Conservation (phyloP, 2,888 invertebrate species). For the Clitarchus hookeri region DNA sequence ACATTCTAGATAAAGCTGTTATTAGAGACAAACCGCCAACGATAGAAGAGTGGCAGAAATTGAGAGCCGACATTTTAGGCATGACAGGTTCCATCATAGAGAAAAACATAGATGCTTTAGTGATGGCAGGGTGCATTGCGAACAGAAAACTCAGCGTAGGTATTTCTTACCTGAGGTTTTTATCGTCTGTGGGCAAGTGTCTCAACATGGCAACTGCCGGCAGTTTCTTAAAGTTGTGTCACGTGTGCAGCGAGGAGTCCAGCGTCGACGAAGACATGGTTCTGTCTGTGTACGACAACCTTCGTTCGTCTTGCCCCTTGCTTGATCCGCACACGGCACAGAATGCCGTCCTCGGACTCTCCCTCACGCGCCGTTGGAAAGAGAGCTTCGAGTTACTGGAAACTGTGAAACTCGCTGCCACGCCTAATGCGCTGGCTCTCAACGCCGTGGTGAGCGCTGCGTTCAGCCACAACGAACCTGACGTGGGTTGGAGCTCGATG, state of each 20-base stretch:
- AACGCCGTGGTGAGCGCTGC: conserved; percentile 63
- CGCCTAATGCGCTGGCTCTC: conserved; percentile 58
- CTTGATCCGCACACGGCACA: conserved; percentile 66
- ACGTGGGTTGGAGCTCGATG: conserved; percentile 66
- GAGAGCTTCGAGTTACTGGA: conserved; percentile 64
- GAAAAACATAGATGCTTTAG: conserved; percentile 64
- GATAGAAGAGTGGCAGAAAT: conserved; percentile 51
- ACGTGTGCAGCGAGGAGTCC: conserved; percentile 50
- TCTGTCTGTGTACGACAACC: conserved; percentile 56
- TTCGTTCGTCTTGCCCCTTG: conserved; percentile 61
- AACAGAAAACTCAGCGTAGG: conserved; percentile 58
- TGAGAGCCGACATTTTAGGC: conserved; percentile 56
- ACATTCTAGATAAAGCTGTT: neutral
- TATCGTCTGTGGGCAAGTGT: conserved; percentile 56
- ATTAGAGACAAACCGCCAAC: conserved; percentile 29
- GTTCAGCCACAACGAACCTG: conserved; percentile 61
- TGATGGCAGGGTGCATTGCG: conserved; percentile 60
- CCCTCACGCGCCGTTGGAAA: conserved; percentile 67
- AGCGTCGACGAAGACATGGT: conserved; percentile 61
- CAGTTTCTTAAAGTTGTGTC: conserved; percentile 62
- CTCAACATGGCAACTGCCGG: conserved; percentile 64
- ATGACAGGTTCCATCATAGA: conserved; percentile 54
- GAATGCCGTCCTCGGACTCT: conserved; percentile 64
- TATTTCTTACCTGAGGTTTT: conserved; percentile 62
- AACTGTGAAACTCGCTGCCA: conserved; percentile 59